Evolutionary conservation across 2,888 invertebrate genomes (phyloP), one percentile per base, ranked within the genome.

Genomic region (Ceratothoa steindachneri): DNA sequence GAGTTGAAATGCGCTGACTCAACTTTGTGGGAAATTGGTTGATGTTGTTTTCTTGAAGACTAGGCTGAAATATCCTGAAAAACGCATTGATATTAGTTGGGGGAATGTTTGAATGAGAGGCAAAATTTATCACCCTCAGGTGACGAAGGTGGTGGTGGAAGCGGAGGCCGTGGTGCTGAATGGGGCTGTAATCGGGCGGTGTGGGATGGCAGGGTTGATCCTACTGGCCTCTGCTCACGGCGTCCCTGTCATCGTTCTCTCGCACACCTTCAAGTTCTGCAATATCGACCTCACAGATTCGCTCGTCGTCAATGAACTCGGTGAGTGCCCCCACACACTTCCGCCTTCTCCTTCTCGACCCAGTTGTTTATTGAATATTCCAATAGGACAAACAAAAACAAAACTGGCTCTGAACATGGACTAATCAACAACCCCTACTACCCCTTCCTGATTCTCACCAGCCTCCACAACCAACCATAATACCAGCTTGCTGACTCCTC

Each of bases 141-240:
- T 76, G 28, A 73, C 76, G 5, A 76, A 76, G 51, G 76, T 76
- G 12, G 70, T 76, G 15, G 76, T 76, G 7, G 76, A 76, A 30
- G 76, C 76, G 2, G 76, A 76, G 67, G 69, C 76, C 5, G 76
- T 76, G 51, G 73, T 76, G 71, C 67, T 76, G 73, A 76, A 76
- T 22, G 76, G 76, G 5, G 73, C 76, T 19, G 67, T 76, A 19
- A 72, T 73, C 19, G 76, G 73, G 12, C 19, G 67, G 29, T 76
- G 76, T 71, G 76, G 76, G n/a, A 73, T 73, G 1, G 73, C 76
- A 24, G 66, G 76, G 7, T 28, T 76, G 31, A 73, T 73, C 19
- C 68, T 76, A 1, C 73, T 73, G 51, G 76, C 76, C 12, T 69
- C 71, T 19, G 70, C 60, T 1, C 67, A 76, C 30, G 69, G 69